Conservation (phyloP, 2,888 invertebrate species). For the Brachypalpus laphriformis region DNA sequence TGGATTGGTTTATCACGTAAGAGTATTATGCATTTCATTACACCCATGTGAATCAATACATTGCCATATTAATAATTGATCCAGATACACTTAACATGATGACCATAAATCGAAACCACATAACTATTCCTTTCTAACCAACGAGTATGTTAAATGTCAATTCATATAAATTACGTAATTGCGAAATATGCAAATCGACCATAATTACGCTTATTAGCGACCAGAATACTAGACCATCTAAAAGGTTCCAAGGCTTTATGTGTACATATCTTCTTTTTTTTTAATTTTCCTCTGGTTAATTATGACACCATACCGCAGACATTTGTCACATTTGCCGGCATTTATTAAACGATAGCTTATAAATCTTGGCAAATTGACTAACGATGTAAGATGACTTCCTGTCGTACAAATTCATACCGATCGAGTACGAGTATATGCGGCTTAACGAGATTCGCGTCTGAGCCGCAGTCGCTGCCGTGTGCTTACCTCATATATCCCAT, state of each 20-base stretch:
- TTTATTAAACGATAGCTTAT: background rate
- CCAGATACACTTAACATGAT: no score
- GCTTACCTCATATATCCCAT: background rate
- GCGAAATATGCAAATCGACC: background rate
- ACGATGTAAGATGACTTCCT: slow-evolving; percentile 31
- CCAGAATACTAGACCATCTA: background rate
- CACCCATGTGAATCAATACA: no score
- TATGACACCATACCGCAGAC: slow-evolving; percentile 6
- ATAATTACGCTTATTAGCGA: background rate
- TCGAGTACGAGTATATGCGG: background rate
- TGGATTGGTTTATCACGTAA: no score
- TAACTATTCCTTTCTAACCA: background rate
- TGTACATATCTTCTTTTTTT: slow-evolving; percentile 17
- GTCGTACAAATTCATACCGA: background rate
- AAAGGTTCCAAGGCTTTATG: background rate
- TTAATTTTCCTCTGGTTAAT: background rate
- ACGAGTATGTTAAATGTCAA: background rate
- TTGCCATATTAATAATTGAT: no score
- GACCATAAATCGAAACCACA: no score
- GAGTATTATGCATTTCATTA: no score
- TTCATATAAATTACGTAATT: slow-evolving; percentile 5
- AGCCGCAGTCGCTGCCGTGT: background rate
- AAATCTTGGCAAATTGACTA: slow-evolving; percentile 14
- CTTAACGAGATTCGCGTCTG: background rate
- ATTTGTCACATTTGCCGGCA: slow-evolving; percentile 8